phyloP scores from a whole-genome alignment of 2,113 vertebrate genomes.

The Paralichthys olivaceus region DNA sequence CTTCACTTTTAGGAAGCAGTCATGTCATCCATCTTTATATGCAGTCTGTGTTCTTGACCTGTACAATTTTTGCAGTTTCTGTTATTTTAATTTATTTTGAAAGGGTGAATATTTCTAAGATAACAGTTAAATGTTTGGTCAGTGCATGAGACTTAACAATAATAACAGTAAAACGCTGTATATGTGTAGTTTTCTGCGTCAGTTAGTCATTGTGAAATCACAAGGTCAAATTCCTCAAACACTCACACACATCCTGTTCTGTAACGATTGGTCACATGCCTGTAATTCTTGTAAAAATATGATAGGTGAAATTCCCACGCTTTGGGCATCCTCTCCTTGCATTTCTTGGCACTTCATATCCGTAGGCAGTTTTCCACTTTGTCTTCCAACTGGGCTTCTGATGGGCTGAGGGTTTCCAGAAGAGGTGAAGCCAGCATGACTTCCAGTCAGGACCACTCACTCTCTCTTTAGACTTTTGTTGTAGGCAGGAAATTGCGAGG shows the following conservation, averaged over 20 bases:
- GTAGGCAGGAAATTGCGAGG: constrained; percentile 56
- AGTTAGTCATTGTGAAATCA: constrained; percentile 21
- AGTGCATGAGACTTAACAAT: too few relatives aligned
- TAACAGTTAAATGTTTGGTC: too few relatives aligned
- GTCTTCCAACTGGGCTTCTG: constrained; percentile 34
- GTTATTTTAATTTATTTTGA: too few relatives aligned
- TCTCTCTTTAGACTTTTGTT: constrained; percentile 53
- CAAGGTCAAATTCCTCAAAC: constrained; percentile 45
- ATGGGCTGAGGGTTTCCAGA: constrained; percentile 17
- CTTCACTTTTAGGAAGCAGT: too few relatives aligned
- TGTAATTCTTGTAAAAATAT: constrained; percentile 59
- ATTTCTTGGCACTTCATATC: constrained; percentile 37
- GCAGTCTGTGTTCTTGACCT: too few relatives aligned
- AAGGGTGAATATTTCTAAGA: too few relatives aligned
- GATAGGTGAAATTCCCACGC: constrained; percentile 70
- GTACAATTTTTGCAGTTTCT: too few relatives aligned
- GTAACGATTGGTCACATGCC: constrained; percentile 49
- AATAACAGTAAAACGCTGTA: background rate
- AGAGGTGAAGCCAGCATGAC: constrained; percentile 27
- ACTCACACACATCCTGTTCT: constrained; percentile 53
- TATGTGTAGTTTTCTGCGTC: background rate
- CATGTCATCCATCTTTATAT: too few relatives aligned
- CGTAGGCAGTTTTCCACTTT: constrained; percentile 38
- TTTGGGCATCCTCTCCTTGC: constrained; percentile 50
- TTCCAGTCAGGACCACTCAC: constrained; percentile 42